phyloP scores from a whole-genome alignment of 2,113 vertebrate genomes.

The Cynoglossus semilaevis region DNA sequence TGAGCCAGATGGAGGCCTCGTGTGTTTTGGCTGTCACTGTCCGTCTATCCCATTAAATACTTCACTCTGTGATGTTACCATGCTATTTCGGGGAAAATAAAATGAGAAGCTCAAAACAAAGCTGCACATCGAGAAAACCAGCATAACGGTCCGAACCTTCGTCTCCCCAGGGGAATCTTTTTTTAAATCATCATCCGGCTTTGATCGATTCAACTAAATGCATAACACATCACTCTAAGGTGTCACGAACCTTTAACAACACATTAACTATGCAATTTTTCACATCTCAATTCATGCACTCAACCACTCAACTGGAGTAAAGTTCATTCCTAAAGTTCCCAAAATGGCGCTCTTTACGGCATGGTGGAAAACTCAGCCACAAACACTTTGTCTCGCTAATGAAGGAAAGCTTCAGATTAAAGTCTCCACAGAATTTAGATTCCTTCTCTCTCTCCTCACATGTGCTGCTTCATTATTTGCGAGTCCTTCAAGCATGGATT shows the following conservation, averaged over 20 bases:
- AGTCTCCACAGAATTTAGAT: conserved; percentile 12
- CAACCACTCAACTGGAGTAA: background rate
- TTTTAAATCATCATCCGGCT: no score
- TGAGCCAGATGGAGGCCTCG: conserved; percentile 36
- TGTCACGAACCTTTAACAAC: no score
- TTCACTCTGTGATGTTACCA: conserved; percentile 3
- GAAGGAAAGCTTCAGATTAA: conserved; percentile 2
- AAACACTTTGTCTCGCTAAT: background rate
- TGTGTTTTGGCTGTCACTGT: conserved; percentile 21
- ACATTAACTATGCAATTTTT: no score
- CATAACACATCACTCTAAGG: no score
- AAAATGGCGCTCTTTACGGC: background rate
- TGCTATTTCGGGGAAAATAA: background rate
- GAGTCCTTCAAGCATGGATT: conserved; percentile 39
- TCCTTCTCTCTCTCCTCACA: background rate
- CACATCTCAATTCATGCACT: no score
- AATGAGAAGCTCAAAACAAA: no score
- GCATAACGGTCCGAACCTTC: no score
- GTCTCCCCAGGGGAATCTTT: no score
- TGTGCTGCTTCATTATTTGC: conserved; percentile 38
- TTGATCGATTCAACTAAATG: no score
- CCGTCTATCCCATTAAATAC: conserved; percentile 41
- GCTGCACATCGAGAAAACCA: no score
- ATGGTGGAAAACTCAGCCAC: background rate
- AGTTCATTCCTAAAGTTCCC: background rate